A percentile compares a stretch with the other conserved stretches of the same genome.
phyloP scores from a whole-genome alignment of 2,888 invertebrate species.

The Microplitis deprimator region DNA sequence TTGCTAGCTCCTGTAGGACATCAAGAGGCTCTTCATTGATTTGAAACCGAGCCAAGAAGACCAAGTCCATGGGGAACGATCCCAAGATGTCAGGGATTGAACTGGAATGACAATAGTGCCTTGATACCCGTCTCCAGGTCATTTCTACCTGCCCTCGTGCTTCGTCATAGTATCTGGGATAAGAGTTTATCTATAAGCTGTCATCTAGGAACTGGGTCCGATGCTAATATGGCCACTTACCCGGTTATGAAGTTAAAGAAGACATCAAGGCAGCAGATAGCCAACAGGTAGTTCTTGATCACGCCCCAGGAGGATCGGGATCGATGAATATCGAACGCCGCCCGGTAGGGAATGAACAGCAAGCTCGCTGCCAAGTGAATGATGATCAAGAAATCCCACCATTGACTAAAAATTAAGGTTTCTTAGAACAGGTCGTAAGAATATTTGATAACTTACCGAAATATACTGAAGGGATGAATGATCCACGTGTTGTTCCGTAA shows the following conservation, averaged over 20 bases:
- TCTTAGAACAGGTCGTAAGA: slow-evolving; percentile 39
- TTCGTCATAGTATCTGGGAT: slow-evolving; percentile 60
- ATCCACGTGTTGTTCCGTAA: slow-evolving; percentile 54
- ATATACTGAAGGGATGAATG: slow-evolving; percentile 67
- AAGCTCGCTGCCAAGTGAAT: slow-evolving; percentile 56
- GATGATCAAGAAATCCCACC: slow-evolving; percentile 67
- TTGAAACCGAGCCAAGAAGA: slow-evolving; percentile 54
- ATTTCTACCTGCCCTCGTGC: slow-evolving; percentile 58
- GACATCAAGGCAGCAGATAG: slow-evolving; percentile 63
- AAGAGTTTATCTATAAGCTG: neutral
- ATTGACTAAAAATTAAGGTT: slow-evolving; percentile 55
- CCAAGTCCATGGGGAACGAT: slow-evolving; percentile 64
- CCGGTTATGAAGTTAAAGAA: slow-evolving; percentile 67
- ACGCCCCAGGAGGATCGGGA: slow-evolving; percentile 52
- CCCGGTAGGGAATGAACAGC: slow-evolving; percentile 63
- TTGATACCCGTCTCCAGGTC: slow-evolving; percentile 53
- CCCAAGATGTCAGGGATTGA: slow-evolving; percentile 62
- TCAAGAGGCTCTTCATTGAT: too few species aligned
- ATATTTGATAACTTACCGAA: slow-evolving; percentile 56
- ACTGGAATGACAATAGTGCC: slow-evolving; percentile 54
- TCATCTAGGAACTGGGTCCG: neutral
- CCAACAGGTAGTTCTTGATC: slow-evolving; percentile 59
- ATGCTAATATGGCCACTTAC: slow-evolving; percentile 50
- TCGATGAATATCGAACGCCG: slow-evolving; percentile 58
- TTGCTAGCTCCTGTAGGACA: slow-evolving; percentile 56